Conservation (phyloP, 2,888 invertebrate genomes). For the Pseudococcus jackbeardsleyi region DNA sequence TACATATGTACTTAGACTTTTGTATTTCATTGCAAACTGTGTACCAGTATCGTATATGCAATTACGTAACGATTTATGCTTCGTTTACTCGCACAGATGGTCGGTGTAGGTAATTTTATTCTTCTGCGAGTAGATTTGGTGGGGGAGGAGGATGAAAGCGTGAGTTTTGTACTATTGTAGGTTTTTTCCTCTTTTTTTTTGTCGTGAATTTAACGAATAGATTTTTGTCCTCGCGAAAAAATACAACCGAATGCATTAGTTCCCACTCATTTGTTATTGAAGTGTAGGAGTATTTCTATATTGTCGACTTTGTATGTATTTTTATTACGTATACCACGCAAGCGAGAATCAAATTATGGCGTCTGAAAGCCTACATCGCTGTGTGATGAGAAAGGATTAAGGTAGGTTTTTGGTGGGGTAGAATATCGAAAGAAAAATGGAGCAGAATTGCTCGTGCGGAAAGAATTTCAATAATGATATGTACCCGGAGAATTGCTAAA, state of each 20-base stretch:
- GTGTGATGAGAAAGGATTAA: not conserved
- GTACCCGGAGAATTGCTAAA: not conserved
- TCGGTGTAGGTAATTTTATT: not conserved
- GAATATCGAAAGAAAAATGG: not conserved
- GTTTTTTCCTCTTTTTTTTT: not conserved
- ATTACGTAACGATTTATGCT: constrained; percentile 9
- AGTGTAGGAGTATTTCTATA: not conserved
- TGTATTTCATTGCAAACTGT: not conserved
- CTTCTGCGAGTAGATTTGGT: not conserved
- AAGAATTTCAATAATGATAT: not conserved
- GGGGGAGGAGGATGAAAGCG: not conserved
- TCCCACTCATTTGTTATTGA: constrained; percentile 3
- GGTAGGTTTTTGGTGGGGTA: not conserved
- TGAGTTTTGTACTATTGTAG: not conserved
- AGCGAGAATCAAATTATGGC: not conserved
- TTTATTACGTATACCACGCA: constrained; percentile 1
- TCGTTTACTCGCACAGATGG: not conserved
- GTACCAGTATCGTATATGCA: not conserved
- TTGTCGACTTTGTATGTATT: not conserved
- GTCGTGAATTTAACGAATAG: not conserved
- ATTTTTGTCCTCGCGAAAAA: not conserved
- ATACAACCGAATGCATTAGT: not conserved
- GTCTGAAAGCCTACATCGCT: not conserved
- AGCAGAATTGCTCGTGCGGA: not conserved
- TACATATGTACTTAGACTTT: not conserved